Evolutionary conservation across 2,797 vertebrate genomes (phyloP), one percentile per base, ranked within the genome.

Genomic region (Mormyrus hasselquistii): DNA sequence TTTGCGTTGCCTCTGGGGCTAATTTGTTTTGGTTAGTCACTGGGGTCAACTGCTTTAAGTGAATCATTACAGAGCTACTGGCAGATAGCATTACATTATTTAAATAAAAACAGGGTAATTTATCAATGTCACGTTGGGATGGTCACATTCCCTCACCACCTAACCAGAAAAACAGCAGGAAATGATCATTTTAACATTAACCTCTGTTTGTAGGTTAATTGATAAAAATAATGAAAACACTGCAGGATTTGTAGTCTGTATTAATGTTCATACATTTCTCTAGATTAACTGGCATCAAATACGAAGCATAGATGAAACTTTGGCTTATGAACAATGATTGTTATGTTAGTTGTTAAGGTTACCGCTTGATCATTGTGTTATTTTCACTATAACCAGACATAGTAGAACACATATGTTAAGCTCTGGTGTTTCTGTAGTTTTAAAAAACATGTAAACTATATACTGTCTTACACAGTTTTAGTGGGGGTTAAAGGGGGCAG

Each of bases 61-160:
- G 96, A 95, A 95, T 95, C 95, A 96, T 97, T 97, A 95, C 95
- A 96, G 95, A 96, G 95, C 95, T 96, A 95, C 95, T 94, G 92
- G 94, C 94, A 95, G 95, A 98, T 98, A 97, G 93, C 94, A 92
- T 98, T 97, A 96, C 97, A 95, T 93, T 93, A 97, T 98, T 98
- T 97, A 97, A 98, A 98, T 98, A 98, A 98, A 97, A 97, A 96
- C 95, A 93, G 96, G 96, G 97, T 95, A 97, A 98, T 98, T 98
- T 98, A 97, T 99, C 97, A 99, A 96, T 97, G 97, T 97, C 97
- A 97, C 94, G 94, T 97, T 96, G 96, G 93, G 92, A 92, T 93
- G 91, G 89, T 91, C 91, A 87, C 9, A 1, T 22, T 34, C 14
- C 22, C 93, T 92, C 93, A 94, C 25, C 73, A 88, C 59, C 57